Percentiles rank a stretch among this genome's conserved stretches.
Conservation (phyloP, 2,888 invertebrate species). For the Lasioglossum malachurum region DNA sequence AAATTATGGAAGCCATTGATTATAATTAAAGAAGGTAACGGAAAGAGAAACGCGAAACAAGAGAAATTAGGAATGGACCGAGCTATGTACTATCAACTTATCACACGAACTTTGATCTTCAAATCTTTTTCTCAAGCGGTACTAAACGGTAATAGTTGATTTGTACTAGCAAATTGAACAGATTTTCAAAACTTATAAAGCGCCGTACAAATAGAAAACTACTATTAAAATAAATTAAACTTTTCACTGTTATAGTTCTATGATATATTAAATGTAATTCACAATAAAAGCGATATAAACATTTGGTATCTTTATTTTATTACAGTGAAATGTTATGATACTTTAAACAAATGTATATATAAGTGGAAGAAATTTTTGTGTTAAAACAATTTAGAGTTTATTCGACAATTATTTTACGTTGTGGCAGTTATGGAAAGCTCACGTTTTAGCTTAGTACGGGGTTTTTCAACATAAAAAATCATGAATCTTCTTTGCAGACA, state of each 20-base stretch:
- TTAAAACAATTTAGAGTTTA: not conserved
- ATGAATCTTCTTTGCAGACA: not conserved
- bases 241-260: not conserved
- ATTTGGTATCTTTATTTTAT: not conserved
- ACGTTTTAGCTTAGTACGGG: not conserved
- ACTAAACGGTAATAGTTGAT: conserved; percentile 31
- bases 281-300: not conserved
- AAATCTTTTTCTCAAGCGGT: conserved; percentile 69
- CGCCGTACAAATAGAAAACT: not conserved
- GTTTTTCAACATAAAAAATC: not conserved
- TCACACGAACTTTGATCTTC: conserved; percentile 78
- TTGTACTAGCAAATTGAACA: conserved; percentile 32
- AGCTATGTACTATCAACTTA: conserved; percentile 69
- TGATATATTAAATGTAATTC: not conserved
- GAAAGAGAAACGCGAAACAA: conserved; percentile 28
- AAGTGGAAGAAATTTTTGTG: not conserved
- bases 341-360: not conserved
- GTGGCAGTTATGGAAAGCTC: not conserved
- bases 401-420: not conserved
- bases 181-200: not conserved
- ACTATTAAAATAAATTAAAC: not conserved
- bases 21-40: conserved; percentile 3
- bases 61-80: conserved; percentile 53
- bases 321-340: not conserved
- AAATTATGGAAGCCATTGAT: not conserved